A percentile compares a stretch with the other conserved stretches of the same genome.
phyloP scores from a whole-genome alignment of 2,113 vertebrate genomes.

The Tupaia chinensis region DNA sequence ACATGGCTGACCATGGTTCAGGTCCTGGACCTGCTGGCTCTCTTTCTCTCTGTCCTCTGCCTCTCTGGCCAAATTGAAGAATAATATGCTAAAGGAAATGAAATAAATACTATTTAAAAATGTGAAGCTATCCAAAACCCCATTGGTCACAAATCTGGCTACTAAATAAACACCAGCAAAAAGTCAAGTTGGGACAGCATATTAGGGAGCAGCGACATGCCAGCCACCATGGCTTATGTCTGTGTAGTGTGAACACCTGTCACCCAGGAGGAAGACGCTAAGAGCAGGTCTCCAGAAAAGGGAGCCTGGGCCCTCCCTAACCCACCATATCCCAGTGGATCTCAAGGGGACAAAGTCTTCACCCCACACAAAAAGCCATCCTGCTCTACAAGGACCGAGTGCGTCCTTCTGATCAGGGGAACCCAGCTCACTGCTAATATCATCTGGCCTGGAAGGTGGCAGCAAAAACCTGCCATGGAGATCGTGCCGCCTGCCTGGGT shows the following conservation, averaged over 20 bases:
- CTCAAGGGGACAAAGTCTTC: neutral
- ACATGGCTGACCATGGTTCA: too few relatives aligned
- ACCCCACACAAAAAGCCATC: neutral
- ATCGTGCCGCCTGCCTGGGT: neutral
- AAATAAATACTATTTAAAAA: too few relatives aligned
- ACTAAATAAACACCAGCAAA: neutral
- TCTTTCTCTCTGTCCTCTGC: too few relatives aligned
- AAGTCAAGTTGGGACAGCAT: neutral
- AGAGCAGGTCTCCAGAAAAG: neutral
- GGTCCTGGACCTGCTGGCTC: too few relatives aligned
- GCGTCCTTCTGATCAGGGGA: neutral
- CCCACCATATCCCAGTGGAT: neutral
- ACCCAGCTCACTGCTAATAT: constrained; percentile 5
- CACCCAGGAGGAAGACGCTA: neutral
- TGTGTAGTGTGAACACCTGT: neutral
- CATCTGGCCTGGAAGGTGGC: constrained; percentile 62
- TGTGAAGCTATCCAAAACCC: neutral
- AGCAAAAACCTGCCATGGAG: constrained; percentile 18
- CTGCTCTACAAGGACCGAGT: neutral
- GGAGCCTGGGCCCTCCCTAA: neutral
- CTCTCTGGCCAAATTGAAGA: too few relatives aligned
- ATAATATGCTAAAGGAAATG: too few relatives aligned
- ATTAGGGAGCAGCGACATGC: fast-evolving
- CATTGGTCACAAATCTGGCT: neutral
- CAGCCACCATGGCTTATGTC: neutral